phyloP scores from a whole-genome alignment of 1,140 invertebrate genomes.

The Psix sp. region DNA sequence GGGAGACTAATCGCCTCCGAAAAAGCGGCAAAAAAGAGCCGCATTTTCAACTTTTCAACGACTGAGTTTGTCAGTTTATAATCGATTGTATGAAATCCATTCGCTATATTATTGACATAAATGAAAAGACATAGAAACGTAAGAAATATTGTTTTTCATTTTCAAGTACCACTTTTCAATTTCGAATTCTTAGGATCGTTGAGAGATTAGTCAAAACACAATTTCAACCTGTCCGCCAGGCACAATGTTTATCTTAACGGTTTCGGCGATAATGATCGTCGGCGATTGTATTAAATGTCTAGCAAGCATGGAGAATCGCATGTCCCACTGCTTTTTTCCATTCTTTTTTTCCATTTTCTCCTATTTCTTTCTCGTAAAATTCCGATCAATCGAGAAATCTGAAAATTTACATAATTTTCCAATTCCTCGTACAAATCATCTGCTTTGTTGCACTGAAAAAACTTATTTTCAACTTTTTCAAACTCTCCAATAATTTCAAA shows the following conservation, averaged over 20 bases:
- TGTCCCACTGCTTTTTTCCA: conserved; percentile 18
- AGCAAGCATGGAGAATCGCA: conserved; percentile 25
- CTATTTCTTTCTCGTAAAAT: too few relatives aligned
- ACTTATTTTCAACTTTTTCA: too few relatives aligned
- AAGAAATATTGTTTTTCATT: conserved; percentile 3
- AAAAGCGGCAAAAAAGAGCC: conserved; percentile 7
- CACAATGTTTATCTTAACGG: conserved; percentile 35
- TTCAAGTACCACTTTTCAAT: too few relatives aligned
- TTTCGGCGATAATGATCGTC: conserved; percentile 33
- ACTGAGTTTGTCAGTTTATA: conserved; percentile 10
- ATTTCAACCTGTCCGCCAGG: neutral
- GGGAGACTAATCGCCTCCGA: conserved; percentile 41
- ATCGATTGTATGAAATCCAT: conserved; percentile 8
- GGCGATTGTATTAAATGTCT: conserved; percentile 26
- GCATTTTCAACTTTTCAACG: conserved; percentile 29
- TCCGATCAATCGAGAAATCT: too few relatives aligned
- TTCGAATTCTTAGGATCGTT: too few relatives aligned
- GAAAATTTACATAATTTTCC: too few relatives aligned
- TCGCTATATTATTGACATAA: conserved; percentile 4
- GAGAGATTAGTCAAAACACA: conserved; percentile 13
- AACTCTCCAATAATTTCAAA: too few relatives aligned
- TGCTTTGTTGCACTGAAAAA: too few relatives aligned
- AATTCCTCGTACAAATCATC: too few relatives aligned
- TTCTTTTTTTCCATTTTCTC: conserved; percentile 6
- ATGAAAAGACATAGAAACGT: neutral